Conservation (phyloP, 1,140 invertebrate genomes). For the Aphidius gifuensis region DNA sequence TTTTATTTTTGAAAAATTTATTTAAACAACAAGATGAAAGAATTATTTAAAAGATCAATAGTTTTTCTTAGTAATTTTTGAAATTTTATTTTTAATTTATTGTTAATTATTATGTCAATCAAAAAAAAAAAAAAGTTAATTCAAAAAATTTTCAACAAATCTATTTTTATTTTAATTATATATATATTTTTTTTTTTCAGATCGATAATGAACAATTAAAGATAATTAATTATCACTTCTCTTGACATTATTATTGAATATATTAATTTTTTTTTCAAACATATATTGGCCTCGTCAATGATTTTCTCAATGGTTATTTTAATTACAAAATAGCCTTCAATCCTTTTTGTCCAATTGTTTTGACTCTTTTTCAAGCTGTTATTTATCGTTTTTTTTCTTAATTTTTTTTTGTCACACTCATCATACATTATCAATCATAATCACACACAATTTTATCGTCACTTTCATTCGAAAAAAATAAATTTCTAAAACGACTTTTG, state of each 20-base stretch:
- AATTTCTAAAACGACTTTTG: constrained; percentile 14
- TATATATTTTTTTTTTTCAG: too few relatives aligned
- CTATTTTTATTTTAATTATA: too few relatives aligned
- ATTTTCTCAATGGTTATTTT: neutral
- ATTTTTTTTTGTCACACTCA: constrained; percentile 2
- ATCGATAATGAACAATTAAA: too few relatives aligned
- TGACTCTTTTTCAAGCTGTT: constrained; percentile 3
- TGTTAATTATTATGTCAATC: too few relatives aligned
- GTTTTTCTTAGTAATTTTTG: neutral
- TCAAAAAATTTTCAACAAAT: too few relatives aligned
- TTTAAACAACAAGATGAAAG: too few relatives aligned
- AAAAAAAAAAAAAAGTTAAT: too few relatives aligned
- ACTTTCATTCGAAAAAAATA: constrained; percentile 11
- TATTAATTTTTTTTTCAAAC: neutral
- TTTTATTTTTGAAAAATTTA: too few relatives aligned
- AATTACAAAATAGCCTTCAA: constrained; percentile 1
- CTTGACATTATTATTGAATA: constrained; percentile 2
- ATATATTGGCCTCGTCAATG: constrained; percentile 7
- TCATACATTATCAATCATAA: constrained; percentile 8
- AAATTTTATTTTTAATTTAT: neutral
- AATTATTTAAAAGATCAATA: neutral
- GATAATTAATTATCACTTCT: neutral
- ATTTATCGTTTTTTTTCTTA: neutral
- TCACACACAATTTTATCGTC: constrained; percentile 8
- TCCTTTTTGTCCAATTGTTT: neutral